These are phyloP conservation scores for Xiphophorus maculatus DNA, from an alignment of 2,113 vertebrate genomes.

Conservation along the genomic window DNA sequence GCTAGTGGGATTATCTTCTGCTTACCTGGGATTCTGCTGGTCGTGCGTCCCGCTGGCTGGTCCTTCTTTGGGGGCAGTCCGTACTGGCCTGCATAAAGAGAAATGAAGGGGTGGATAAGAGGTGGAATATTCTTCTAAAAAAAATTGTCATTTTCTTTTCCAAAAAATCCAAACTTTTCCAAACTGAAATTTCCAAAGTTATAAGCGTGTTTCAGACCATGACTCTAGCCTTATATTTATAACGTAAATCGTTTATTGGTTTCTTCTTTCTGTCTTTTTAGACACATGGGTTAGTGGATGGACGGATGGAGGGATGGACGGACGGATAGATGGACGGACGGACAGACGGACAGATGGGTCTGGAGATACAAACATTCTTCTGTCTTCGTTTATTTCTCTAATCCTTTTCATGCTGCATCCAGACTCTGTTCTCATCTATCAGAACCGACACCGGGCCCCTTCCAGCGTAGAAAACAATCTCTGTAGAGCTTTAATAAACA, in stretches of 20 bases:
- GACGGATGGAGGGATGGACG: too few relatives aligned
- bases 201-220: too few relatives aligned
- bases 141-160: too few relatives aligned
- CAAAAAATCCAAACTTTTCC: too few relatives aligned
- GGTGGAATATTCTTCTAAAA: too few relatives aligned
- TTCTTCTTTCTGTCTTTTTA: too few relatives aligned
- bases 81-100: conserved; percentile 70
- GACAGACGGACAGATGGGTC: too few relatives aligned
- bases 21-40: conserved; percentile 80
- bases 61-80: conserved; percentile 81
- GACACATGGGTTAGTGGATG: too few relatives aligned
- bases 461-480: conserved; percentile 31
- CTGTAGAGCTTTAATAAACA: conserved; percentile 45
- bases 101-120: conserved; percentile 20
- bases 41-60: conserved; percentile 75
- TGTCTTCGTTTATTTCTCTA: not conserved
- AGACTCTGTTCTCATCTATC: not conserved
- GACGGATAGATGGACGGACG: too few relatives aligned
- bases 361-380: not conserved
- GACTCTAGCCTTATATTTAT: too few relatives aligned
- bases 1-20: conserved; percentile 42
- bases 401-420: not conserved
- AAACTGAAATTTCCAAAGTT: too few relatives aligned
- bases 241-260: too few relatives aligned
- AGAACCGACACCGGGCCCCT: conserved; percentile 15